phyloP scores from a whole-genome alignment of 2,888 invertebrate species.

The Alviniconcha strummeri region DNA sequence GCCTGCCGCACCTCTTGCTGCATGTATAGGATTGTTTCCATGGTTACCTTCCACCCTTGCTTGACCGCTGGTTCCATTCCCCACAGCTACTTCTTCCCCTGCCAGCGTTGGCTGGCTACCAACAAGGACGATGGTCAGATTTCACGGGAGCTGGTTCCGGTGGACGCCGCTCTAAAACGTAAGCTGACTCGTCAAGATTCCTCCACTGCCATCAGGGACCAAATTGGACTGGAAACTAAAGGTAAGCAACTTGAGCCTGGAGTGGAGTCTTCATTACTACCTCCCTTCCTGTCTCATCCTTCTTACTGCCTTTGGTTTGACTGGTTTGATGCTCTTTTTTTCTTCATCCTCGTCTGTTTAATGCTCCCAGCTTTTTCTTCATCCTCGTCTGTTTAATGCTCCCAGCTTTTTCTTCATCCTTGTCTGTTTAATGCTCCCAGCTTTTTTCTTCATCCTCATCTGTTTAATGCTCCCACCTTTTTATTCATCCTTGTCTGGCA shows the following conservation, averaged over 20 bases:
- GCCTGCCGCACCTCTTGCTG: too few species aligned
- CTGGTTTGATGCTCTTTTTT: not conserved
- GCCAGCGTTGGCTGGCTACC: constrained; percentile 72
- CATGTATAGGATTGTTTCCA: too few species aligned
- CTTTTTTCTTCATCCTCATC: too few species aligned
- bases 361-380: not conserved
- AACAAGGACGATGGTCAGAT: constrained; percentile 73
- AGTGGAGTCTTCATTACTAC: not conserved
- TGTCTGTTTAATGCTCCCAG: too few species aligned
- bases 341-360: too few species aligned
- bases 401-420: too few species aligned
- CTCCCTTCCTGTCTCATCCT: not conserved
- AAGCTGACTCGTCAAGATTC: constrained; percentile 60
- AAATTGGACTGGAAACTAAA: constrained; percentile 71
- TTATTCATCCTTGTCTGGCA: too few species aligned
- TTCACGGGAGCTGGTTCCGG: constrained; percentile 70
- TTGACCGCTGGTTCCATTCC: not conserved
- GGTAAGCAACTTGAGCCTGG: constrained; percentile 49
- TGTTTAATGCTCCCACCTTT: too few species aligned
- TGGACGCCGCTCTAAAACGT: constrained; percentile 62
- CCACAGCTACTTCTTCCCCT: constrained; percentile 72
- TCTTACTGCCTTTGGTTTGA: not conserved
- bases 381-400: not conserved
- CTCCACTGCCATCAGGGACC: constrained; percentile 58
- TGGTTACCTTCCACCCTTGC: too few species aligned